Evolutionary conservation across 2,797 vertebrate genomes (phyloP), one percentile per base, ranked within the genome.

Genomic region (Apodemus agrarius): DNA sequence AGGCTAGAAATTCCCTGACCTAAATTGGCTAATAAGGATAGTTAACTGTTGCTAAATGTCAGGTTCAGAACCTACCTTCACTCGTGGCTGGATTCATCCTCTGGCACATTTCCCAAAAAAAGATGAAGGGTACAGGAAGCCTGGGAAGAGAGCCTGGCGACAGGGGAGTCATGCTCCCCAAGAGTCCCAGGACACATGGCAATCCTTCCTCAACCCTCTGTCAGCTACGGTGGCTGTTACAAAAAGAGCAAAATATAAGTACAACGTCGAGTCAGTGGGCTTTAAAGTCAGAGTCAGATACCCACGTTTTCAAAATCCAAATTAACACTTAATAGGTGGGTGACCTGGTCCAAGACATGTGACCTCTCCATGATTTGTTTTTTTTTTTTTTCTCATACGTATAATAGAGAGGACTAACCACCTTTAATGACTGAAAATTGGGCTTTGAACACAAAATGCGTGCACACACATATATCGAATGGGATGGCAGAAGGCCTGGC

Each of bases 251-350:
- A 89, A 57, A 80, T 6, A 59, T 34, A 75, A 59, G 17, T 34
- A 7, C 49, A 75, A 40, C 14, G 14, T 31, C 72, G 24, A 63
- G 24, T 6, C 37, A 67, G 10, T 26, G 79, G 75, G 37, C 83
- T 91, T 63, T 81, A 11, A 69, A 87, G 88, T 76, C 34, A 84
- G 79, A 86, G 85, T 76, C 34, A 84, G 79, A 83, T 12, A 40
- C 65, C 61, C 31, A 79, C 9, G 13, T 90, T 95, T 89, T 52
- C 59, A 97, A 94, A 85, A 40, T 89, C 59, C 54, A 16, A 75
- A 49, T 84, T 22, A 40, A 54, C 37, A 63, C 34, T 91, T 85
- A 61, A 43, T 43, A 90, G 43, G 78, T 75, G 1, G 22, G 34
- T 84, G 74, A 63, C 75, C 52, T 84, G 14, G 59, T n/a, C 79